These are phyloP conservation scores for Lasioglossum figueresi DNA, from an alignment of 2,888 invertebrate genomes.

Conservation along the genomic window DNA sequence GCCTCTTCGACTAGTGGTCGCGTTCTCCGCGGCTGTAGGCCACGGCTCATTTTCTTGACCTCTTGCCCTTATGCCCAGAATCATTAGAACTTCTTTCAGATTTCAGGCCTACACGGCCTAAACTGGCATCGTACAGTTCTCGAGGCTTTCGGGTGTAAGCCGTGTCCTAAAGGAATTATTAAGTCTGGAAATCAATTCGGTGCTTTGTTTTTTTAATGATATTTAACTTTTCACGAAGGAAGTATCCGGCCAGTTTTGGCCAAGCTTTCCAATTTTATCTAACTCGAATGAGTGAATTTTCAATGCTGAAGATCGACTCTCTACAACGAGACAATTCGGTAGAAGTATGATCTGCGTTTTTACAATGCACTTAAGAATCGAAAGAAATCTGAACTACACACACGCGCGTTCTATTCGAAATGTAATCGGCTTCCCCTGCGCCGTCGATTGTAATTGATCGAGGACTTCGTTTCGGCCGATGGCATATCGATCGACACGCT, in stretches of 20 bases:
- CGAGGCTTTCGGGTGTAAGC: no score
- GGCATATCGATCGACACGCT: not conserved
- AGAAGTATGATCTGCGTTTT: no score
- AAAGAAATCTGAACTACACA: not conserved
- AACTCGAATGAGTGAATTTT: no score
- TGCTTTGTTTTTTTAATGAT: no score
- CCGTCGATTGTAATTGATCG: constrained; percentile 7
- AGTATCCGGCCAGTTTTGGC: no score
- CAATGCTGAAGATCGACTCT: no score
- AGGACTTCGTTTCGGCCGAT: not conserved
- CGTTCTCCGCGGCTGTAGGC: not conserved
- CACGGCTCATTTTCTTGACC: not conserved
- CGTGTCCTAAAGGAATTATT: no score
- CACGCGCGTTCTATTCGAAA: not conserved
- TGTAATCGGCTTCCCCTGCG: not conserved
- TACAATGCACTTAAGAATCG: not conserved
- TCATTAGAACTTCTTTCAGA: not conserved
- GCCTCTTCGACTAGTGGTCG: not conserved
- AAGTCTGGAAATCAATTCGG: no score
- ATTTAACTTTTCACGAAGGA: no score
- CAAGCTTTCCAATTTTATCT: no score
- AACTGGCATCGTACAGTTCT: no score
- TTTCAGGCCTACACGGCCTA: not conserved
- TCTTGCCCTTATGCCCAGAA: not conserved
- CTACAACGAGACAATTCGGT: no score